phyloP scores from a whole-genome alignment of 1,140 invertebrate genomes.

The Stegodyphus mimosarum region DNA sequence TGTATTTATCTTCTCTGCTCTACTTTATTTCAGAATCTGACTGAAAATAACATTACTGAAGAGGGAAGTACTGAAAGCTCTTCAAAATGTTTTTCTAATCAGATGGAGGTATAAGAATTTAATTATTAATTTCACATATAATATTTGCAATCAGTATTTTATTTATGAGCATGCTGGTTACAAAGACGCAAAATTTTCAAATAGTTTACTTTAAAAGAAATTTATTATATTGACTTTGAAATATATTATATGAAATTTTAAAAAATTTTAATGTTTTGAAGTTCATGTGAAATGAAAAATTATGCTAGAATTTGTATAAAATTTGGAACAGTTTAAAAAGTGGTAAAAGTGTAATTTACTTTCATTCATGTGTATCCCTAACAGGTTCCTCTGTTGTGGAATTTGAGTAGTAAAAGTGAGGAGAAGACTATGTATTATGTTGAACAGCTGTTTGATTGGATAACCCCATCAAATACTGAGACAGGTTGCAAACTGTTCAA shows the following conservation, averaged over 20 bases:
- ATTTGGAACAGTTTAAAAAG: not conserved
- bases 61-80: no score
- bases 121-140: no score
- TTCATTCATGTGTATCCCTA: not conserved
- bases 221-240: not conserved
- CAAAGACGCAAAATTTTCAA: not conserved
- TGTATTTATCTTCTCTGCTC: no score
- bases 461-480: conserved; percentile 19
- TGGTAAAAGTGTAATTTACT: not conserved
- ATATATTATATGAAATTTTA: no score
- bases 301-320: not conserved
- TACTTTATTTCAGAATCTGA: no score
- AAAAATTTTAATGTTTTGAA: not conserved
- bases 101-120: no score
- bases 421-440: conserved; percentile 35
- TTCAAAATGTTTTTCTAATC: no score
- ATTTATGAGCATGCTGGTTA: not conserved
- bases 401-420: conserved; percentile 28
- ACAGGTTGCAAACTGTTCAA: conserved; percentile 27
- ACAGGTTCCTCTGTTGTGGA: conserved; percentile 29
- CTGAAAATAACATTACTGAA: no score
- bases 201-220: not conserved
- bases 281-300: not conserved
- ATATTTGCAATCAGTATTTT: no score
- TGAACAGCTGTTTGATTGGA: conserved; percentile 30